Percentiles rank a stretch among this genome's conserved stretches.
These are phyloP conservation scores for Hypomecis punctinalis DNA, from an alignment of 2,888 invertebrate species.

Conservation along the genomic window DNA sequence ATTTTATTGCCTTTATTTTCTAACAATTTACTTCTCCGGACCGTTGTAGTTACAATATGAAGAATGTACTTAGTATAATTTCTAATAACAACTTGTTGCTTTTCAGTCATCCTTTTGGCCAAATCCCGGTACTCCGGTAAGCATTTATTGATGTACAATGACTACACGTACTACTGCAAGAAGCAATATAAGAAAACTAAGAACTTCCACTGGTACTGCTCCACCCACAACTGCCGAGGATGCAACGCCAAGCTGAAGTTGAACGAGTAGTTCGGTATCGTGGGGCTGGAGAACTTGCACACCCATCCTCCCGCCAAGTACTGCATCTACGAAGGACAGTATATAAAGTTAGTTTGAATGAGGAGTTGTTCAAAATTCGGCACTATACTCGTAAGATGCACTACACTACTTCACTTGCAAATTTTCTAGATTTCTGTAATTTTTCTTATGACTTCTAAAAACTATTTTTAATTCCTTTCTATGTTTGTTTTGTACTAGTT, in stretches of 20 bases:
- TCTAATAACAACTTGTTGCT: slow-evolving; percentile 19
- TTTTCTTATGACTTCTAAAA: too few relatives aligned
- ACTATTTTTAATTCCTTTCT: too few relatives aligned
- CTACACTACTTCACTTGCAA: too few relatives aligned
- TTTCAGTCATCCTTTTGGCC: slow-evolving; percentile 68
- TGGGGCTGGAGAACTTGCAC: slow-evolving; percentile 60
- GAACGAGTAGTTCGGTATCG: slow-evolving; percentile 63
- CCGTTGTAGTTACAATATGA: too few relatives aligned
- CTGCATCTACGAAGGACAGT: slow-evolving; percentile 66
- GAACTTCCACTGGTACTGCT: slow-evolving; percentile 73
- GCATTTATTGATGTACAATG: slow-evolving; percentile 67
- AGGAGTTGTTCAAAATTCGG: too few relatives aligned
- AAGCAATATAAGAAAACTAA: slow-evolving; percentile 68
- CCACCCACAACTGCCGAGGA: slow-evolving; percentile 73
- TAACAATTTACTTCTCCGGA: too few relatives aligned
- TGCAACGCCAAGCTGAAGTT: slow-evolving; percentile 72
- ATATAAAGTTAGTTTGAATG: slow-evolving; percentile 53
- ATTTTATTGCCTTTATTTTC: too few relatives aligned
- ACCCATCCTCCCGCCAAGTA: slow-evolving; percentile 72
- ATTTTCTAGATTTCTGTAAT: too few relatives aligned
- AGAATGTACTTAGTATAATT: background rate
- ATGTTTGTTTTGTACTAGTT: too few relatives aligned
- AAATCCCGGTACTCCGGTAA: slow-evolving; percentile 73
- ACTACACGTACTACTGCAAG: slow-evolving; percentile 77
- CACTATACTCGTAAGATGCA: too few relatives aligned